These are phyloP conservation scores for Hydrolagus colliei DNA, from an alignment of 2,797 vertebrate species.

Conservation along the genomic window DNA sequence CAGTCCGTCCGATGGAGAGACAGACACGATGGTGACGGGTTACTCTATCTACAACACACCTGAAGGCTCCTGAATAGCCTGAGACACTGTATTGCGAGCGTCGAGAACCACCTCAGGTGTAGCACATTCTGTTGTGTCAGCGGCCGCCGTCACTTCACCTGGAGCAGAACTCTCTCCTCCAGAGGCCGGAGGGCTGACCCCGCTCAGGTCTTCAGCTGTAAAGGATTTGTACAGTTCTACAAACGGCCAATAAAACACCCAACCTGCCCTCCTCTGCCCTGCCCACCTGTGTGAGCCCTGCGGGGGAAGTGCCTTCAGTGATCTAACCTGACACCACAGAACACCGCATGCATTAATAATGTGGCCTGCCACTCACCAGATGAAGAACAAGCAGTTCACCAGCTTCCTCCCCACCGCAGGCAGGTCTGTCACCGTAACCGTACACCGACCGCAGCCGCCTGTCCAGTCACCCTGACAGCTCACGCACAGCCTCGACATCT, in stretches of 20 bases:
- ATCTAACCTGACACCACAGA: neutral
- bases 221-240: slow-evolving; percentile 20
- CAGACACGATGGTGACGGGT: slow-evolving; percentile 24
- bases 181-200: slow-evolving; percentile 41
- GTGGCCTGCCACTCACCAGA: neutral
- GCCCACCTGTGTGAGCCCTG: neutral
- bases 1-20: neutral
- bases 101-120: slow-evolving; percentile 37
- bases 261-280: neutral
- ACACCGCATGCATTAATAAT: slow-evolving; percentile 1
- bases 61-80: slow-evolving; percentile 53
- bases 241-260: neutral
- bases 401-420: neutral
- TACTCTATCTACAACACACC: slow-evolving; percentile 50
- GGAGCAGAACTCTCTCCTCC: slow-evolving; percentile 44
- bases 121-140: slow-evolving; percentile 39
- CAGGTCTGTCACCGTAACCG: too few species aligned
- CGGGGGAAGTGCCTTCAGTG: neutral
- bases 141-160: slow-evolving; percentile 43
- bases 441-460: too few species aligned
- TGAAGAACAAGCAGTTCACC: neutral
- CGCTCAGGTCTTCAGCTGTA: slow-evolving; percentile 40
- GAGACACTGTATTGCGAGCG: slow-evolving; percentile 44
- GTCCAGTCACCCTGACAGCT: too few species aligned
- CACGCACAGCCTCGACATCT: too few species aligned